Evolutionary conservation across 2,888 invertebrate genomes (phyloP).

Genomic region (Trachelus iudaicus): DNA sequence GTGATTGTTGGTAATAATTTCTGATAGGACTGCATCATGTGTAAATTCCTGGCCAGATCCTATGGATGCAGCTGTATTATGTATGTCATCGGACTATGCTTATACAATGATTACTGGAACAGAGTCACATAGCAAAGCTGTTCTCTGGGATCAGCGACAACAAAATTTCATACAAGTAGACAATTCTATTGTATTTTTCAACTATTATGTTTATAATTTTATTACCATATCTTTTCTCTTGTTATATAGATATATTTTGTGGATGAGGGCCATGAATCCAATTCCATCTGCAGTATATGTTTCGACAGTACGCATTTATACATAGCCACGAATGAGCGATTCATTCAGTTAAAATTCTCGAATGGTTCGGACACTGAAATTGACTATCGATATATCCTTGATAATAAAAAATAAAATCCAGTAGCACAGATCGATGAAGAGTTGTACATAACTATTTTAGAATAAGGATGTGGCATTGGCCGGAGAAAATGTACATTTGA

Average conservation of each 20-base stretch:
- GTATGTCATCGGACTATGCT: conserved; percentile 73
- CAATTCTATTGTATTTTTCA: neutral
- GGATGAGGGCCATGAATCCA: conserved; percentile 65
- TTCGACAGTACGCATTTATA: conserved; percentile 74
- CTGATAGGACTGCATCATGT: conserved; percentile 67
- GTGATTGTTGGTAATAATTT: neutral
- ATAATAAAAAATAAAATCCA: no score
- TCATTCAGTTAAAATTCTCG: conserved; percentile 71
- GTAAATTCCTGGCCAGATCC: conserved; percentile 74
- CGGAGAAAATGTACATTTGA: conserved; percentile 6
- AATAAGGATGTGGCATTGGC: neutral
- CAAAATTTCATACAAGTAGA: conserved; percentile 69
- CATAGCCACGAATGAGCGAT: conserved; percentile 72
- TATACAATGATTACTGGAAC: conserved; percentile 74
- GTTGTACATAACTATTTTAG: neutral
- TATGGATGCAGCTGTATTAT: conserved; percentile 73
- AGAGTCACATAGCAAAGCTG: conserved; percentile 72
- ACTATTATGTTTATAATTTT: neutral
- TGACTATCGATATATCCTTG: conserved; percentile 54
- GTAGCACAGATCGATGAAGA: neutral
- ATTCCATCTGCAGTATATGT: conserved; percentile 74
- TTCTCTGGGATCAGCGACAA: conserved; percentile 76
- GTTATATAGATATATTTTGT: conserved; percentile 68
- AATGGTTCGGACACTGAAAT: conserved; percentile 52
- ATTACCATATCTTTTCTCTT: conserved; percentile 27